phyloP scores from a whole-genome alignment of 2,888 invertebrate species.

The Amiota mariae region DNA sequence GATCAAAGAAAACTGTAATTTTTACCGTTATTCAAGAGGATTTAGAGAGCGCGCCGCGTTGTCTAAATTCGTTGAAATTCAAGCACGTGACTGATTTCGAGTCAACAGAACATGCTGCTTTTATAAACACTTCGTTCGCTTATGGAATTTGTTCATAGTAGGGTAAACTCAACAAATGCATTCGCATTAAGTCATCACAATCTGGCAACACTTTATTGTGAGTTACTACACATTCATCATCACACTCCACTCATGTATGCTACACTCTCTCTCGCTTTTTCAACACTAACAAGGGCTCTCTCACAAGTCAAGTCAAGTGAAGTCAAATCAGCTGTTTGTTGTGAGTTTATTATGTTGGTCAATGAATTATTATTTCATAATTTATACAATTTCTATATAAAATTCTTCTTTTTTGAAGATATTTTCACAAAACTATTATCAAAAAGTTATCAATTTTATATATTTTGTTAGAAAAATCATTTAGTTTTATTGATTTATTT shows the following conservation, averaged over 20 bases:
- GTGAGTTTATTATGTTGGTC: not conserved
- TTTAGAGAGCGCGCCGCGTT: constrained; percentile 45
- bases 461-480: not conserved
- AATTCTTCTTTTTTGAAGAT: no score
- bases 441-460: not conserved
- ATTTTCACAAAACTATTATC: no score
- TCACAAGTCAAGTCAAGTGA: no score
- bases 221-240: no score
- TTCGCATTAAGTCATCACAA: constrained; percentile 16
- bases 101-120: constrained; percentile 55
- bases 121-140: constrained; percentile 58
- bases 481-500: not conserved
- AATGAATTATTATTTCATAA: not conserved
- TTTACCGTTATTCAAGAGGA: constrained; percentile 31
- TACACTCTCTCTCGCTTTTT: constrained; percentile 34
- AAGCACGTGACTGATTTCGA: constrained; percentile 66
- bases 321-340: not conserved
- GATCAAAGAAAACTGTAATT: not conserved
- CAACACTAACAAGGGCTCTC: not conserved
- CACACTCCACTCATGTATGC: no score
- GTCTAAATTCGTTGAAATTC: constrained; percentile 53
- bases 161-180: constrained; percentile 18
- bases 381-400: not conserved
- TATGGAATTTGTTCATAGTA: constrained; percentile 25
- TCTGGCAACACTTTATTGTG: constrained; percentile 56